Evolutionary conservation across 2,797 vertebrate genomes (phyloP).

Genomic region (Gymnopithys bicolor): DNA sequence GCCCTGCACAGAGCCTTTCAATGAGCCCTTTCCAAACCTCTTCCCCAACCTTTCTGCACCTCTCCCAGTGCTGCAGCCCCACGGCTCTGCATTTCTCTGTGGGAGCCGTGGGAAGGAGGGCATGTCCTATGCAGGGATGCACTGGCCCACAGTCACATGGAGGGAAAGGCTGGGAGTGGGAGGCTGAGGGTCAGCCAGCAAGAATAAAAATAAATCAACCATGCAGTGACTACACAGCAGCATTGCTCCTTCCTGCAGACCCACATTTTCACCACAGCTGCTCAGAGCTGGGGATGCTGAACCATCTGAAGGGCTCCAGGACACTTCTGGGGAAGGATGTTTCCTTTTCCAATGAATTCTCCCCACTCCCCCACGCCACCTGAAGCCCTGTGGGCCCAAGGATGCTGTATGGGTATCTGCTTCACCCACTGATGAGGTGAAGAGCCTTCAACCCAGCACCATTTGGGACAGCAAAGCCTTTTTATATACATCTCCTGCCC

Average conservation of each 20-base stretch:
- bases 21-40: not conserved
- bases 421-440: not conserved
- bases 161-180: not conserved
- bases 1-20: not conserved
- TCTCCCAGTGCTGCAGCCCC: not conserved
- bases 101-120: constrained; percentile 5
- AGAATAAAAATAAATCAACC: not conserved
- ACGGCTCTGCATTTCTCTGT: accelerated
- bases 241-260: not conserved
- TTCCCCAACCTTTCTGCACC: not conserved
- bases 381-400: accelerated
- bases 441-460: not conserved
- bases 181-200: not conserved
- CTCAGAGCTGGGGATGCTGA: not conserved
- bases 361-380: not conserved
- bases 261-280: constrained; percentile 15
- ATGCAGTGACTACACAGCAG: accelerated
- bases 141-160: accelerated
- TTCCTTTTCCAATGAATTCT: not conserved
- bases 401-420: not conserved
- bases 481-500: not conserved
- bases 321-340: not conserved
- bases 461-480: not conserved
- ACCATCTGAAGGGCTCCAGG: not conserved
- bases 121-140: accelerated